Base-by-base conservation (phyloP, 2,797 vertebrate species). In the Tapirus indicus region DNA sequence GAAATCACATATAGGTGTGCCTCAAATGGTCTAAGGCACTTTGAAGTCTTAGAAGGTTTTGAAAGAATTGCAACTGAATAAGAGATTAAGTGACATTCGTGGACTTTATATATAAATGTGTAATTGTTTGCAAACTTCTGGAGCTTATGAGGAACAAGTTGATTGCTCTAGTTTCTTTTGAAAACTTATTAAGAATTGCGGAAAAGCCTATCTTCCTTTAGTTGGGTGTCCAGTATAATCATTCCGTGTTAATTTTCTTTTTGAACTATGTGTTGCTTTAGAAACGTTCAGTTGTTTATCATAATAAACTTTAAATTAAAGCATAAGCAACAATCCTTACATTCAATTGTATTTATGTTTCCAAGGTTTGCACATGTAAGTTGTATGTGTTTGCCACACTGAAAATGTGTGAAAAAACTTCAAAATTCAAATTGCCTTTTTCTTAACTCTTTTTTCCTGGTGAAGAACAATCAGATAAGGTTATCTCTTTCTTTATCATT, bases 241-340 rank as follows among this genome's bases (percentile, higher is more conserved):
- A 54, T 78, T 84, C 44, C 47, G 21, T 44, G 23, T 80, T 94
- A 32, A 41, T 78, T 79, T 89, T 86, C 16, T 54, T 88, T 69
- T 52, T 85, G 13, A 95, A 91, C 9, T 72, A 0, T 52, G 3
- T 72, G n/a, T 54, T 72, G 38, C 49, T 78, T 88, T 75, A 83
- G 79, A 93, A 96, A 49, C 87, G 32, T 86, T 77, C 25, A 91
- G 29, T 87, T 95, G 23, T 10, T 91, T 87, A 75, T 80, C n/a
- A 66, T 49, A 69, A 38, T 98, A 85, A 91, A 92, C 41, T 86
- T 75, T n/a, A 54, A 72, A 91, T 64, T 35, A 52, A 54, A 77
- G 13, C 23, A 14, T 49, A 44, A 92, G 38, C 64, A 86, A 13
- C 60, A 35, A 1, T 68, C n/a, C 29, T 72, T 86, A 83, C 32